Evolutionary conservation across 2,797 vertebrate species (phyloP), one percentile per base, ranked within the genome.

Genomic region (Meda fulgida): DNA sequence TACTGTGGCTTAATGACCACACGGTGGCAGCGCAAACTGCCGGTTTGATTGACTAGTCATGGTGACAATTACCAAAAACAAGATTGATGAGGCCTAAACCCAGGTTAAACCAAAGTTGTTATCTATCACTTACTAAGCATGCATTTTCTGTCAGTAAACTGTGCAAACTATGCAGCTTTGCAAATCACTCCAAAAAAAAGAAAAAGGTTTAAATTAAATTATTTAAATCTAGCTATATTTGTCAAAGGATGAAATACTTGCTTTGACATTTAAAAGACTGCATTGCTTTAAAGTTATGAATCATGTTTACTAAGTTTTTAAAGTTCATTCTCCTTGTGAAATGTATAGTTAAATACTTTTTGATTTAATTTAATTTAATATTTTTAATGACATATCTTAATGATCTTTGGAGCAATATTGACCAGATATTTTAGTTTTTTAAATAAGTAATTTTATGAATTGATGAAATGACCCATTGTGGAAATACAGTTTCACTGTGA

Each of bases 11-110:
- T 13, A 75, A 51, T 78, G 46, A 43, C 75, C 87, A 72, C 75
- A 69, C 0, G 70, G 34, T 87, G 87, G 69, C 48, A 87, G 87
- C 60, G 80, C 11, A 82, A 51, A 21, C 85, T 75, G 29, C 40
- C 31, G 26, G 5, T 43, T 53, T 23, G 48, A 53, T 34, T 53
- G 19, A 46, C 38, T 14, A n/a, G 23, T 43, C 10, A 63, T 16
- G 13, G 58, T 14, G n/a, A 13, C n/a, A 60, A 60, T 6, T 14
- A 26, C 23, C 58, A 29, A 60, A 60, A 60, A 26, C n/a, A 60
- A 26, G 11, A 60, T 14, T 60, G n/a, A 60, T 60, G 26, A 31
- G 31, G 31, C 3, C 31, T 31, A 58, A 58, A 58, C 16, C 16
- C 5, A 19, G 48, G 48, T 51, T 51, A 21, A 53, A 55, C 58